Evolutionary conservation across 2,797 vertebrate genomes (phyloP).

Genomic region (Poecilia velifera): DNA sequence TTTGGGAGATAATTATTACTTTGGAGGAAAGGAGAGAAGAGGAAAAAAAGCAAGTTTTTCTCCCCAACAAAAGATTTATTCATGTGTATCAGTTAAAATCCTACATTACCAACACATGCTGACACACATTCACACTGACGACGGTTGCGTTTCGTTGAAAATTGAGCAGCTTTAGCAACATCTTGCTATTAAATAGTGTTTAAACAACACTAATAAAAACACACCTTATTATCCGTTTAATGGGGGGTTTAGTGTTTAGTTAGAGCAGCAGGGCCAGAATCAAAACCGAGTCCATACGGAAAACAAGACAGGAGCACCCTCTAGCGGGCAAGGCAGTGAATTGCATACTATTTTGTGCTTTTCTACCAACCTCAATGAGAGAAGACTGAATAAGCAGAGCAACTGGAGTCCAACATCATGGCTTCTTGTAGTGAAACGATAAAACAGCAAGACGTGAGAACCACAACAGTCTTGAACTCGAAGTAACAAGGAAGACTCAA

Average conservation of each 20-base stretch:
- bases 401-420: conserved; percentile 15
- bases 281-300: conserved; percentile 15
- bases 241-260: conserved; percentile 33
- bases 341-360: conserved; percentile 75
- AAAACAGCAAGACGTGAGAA: not conserved
- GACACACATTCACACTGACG: conserved; percentile 57
- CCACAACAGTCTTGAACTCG: conserved; percentile 26
- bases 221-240: conserved; percentile 17
- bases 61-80: conserved; percentile 28
- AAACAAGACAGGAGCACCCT: conserved; percentile 63
- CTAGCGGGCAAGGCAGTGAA: conserved; percentile 73
- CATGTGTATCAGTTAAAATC: conserved; percentile 39
- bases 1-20: conserved; percentile 54
- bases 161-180: conserved; percentile 18
- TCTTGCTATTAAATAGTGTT: conserved; percentile 24
- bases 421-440: conserved; percentile 21
- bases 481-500: conserved; percentile 34
- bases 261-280: conserved; percentile 8
- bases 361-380: conserved; percentile 31
- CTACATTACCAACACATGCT: conserved; percentile 35
- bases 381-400: conserved; percentile 18
- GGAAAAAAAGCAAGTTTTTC: conserved; percentile 24
- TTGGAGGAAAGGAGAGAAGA: conserved; percentile 38
- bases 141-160: conserved; percentile 15
- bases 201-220: conserved; percentile 29